Evolutionary conservation across 1,140 invertebrate species (phyloP).

Genomic region (Orchestia grillus): DNA sequence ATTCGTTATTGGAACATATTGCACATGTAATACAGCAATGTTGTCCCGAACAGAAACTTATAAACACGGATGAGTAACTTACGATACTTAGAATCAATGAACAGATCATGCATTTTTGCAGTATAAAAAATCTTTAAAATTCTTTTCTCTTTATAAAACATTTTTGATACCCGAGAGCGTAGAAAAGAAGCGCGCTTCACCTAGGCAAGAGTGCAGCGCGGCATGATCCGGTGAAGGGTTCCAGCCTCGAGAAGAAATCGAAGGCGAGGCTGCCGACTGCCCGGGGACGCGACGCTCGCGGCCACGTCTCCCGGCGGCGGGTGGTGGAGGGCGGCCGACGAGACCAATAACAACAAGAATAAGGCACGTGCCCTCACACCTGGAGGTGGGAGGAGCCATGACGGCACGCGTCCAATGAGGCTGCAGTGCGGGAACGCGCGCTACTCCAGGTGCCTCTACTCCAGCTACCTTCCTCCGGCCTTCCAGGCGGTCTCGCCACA

Average conservation of each 20-base stretch:
- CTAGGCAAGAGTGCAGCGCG: neutral
- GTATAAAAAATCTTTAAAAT: neutral
- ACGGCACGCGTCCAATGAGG: constrained; percentile 46
- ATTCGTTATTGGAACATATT: neutral
- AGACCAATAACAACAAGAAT: neutral
- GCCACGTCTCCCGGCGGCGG: neutral
- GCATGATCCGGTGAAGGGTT: neutral
- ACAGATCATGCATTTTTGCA: neutral
- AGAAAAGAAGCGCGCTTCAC: neutral
- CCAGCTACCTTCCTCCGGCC: neutral
- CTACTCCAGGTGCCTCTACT: neutral
- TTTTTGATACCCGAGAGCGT: neutral
- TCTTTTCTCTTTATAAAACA: too few relatives aligned
- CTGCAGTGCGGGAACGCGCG: constrained; percentile 33
- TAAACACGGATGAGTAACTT: neutral
- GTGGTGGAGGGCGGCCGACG: neutral
- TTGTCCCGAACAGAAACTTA: neutral
- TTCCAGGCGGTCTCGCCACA: neutral
- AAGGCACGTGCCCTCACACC: constrained; percentile 49
- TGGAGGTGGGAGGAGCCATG: constrained; percentile 33
- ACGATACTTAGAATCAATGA: neutral
- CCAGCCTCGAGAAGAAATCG: neutral
- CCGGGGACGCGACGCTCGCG: neutral
- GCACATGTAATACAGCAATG: neutral
- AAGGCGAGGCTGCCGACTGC: too few relatives aligned